These are phyloP conservation scores for Catostylus mosaicus DNA, from an alignment of 30 jellyfish, hydroid and myxozoan species.

Conservation along the genomic window DNA sequence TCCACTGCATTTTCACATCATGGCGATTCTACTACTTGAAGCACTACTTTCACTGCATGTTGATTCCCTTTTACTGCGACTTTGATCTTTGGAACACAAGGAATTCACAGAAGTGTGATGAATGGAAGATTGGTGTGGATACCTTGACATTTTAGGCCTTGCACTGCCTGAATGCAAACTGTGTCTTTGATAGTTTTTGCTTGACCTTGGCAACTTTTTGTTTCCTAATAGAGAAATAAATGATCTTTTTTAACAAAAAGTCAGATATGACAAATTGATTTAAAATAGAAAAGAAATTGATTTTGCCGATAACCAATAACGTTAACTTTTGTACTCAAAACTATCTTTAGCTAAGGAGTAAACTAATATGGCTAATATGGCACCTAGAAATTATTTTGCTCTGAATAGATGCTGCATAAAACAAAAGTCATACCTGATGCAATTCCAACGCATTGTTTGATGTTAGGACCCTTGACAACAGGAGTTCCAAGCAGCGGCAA, in stretches of 20 bases:
- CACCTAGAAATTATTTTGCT: too few species aligned
- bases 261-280: too few species aligned
- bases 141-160: too few species aligned
- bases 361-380: too few species aligned
- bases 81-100: background rate
- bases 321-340: too few species aligned
- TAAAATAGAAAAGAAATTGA: too few species aligned
- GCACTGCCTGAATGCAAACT: background rate
- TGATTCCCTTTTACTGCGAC: background rate
- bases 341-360: too few species aligned
- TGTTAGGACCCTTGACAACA: constrained; percentile 45
- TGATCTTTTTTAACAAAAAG: too few species aligned
- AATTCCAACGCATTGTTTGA: constrained; percentile 57
- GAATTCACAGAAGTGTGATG: background rate
- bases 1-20: too few species aligned
- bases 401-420: too few species aligned
- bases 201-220: background rate
- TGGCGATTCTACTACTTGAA: too few species aligned
- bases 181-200: background rate
- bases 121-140: background rate
- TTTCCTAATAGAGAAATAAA: background rate
- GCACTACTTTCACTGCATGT: background rate
- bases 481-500: constrained; percentile 68
- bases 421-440: constrained; percentile 43
- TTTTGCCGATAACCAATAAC: too few species aligned